Evolutionary conservation across 2,888 invertebrate species (phyloP).

Genomic region (Hirtodrosophila histrioides): DNA sequence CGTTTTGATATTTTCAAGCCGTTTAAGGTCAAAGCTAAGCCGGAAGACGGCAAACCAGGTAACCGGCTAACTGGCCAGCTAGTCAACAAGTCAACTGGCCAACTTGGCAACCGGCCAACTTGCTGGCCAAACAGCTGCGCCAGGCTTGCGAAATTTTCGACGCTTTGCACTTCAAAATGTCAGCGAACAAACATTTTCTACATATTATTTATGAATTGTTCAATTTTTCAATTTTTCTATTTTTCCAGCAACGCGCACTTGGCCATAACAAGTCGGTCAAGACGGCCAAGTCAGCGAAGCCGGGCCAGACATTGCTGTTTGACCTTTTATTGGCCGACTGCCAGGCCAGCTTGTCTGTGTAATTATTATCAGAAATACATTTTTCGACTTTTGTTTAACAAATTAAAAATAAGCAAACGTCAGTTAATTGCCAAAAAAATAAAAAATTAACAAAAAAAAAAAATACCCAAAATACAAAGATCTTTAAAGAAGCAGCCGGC

Average conservation of each 20-base stretch:
- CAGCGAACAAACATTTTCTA: conserved; percentile 67
- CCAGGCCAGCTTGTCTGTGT: conserved; percentile 58
- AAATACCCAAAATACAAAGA: conserved; percentile 4
- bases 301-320: conserved; percentile 70
- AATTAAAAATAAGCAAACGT: conserved; percentile 67
- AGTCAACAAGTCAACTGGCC: background rate
- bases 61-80: conserved; percentile 12
- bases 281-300: conserved; percentile 46
- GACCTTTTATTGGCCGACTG: conserved; percentile 68
- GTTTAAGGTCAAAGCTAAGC: conserved; percentile 75
- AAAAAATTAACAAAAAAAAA: background rate
- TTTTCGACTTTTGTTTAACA: conserved; percentile 65
- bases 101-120: conserved; percentile 15
- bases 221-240: conserved; percentile 45
- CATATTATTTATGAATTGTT: conserved; percentile 76
- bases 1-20: conserved; percentile 53
- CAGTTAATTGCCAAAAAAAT: conserved; percentile 52
- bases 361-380: conserved; percentile 74
- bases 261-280: conserved; percentile 80
- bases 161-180: conserved; percentile 76
- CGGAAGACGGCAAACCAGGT: conserved; percentile 58
- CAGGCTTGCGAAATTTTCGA: conserved; percentile 67
- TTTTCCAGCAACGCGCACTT: conserved; percentile 61
- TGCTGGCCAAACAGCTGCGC: conserved; percentile 49
- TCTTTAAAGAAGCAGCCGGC: conserved; percentile 32